Conservation (phyloP, 2,797 vertebrate species). For the Bradypodion ventrale region DNA sequence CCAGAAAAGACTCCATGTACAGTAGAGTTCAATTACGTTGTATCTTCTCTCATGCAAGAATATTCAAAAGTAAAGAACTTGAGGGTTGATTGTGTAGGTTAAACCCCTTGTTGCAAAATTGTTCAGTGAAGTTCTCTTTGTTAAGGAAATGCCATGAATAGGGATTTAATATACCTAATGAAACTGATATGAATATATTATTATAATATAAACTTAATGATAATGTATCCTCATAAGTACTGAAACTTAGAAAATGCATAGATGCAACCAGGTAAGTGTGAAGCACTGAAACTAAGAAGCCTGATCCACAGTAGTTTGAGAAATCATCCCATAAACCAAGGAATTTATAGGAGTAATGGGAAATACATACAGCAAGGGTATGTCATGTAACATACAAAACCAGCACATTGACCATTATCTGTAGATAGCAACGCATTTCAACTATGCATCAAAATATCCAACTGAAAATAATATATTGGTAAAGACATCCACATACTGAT, state of each 20-base stretch:
- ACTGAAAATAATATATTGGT: not conserved
- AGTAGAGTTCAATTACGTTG: not conserved
- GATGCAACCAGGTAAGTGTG: not conserved
- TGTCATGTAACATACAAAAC: too few species aligned
- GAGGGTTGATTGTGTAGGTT: not conserved
- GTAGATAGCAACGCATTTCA: not conserved
- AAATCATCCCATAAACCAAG: not conserved
- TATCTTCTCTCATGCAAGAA: not conserved
- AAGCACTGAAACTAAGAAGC: too few species aligned
- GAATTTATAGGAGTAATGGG: not conserved
- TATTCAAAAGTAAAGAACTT: not conserved
- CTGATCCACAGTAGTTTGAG: not conserved
- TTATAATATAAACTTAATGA: not conserved
- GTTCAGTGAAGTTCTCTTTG: not conserved
- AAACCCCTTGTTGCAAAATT: conserved; percentile 13
- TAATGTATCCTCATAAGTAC: not conserved
- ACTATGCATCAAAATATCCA: not conserved
- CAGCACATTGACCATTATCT: too few species aligned
- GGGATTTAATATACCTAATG: not conserved
- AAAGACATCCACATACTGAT: not conserved
- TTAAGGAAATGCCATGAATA: not conserved
- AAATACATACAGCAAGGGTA: too few species aligned
- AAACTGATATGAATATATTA: not conserved
- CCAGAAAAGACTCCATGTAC: not conserved
- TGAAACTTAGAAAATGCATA: not conserved